Conservation (phyloP, 2,888 invertebrate genomes). For the Thyatira batis region DNA sequence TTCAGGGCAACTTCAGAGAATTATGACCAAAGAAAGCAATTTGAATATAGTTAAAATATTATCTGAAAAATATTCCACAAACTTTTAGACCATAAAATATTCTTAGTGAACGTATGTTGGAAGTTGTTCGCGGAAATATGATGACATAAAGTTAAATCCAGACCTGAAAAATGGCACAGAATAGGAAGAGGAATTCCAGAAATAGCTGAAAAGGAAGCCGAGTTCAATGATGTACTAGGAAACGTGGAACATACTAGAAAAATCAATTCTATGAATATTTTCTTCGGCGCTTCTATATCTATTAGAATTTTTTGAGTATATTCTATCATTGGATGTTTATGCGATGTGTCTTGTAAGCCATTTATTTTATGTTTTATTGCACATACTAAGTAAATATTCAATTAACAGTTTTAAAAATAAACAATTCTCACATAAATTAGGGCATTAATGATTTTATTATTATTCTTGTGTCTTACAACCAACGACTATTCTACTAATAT, state of each 20-base stretch:
- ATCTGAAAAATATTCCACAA: slow-evolving; percentile 19
- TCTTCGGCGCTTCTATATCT: no score
- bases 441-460: no score
- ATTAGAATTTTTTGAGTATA: no score
- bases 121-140: not conserved
- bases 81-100: slow-evolving; percentile 14
- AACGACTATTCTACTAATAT: no score
- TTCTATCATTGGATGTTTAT: no score
- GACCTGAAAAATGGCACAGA: not conserved
- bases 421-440: no score
- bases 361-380: no score
- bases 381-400: no score
- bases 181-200: not conserved
- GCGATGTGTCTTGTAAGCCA: no score
- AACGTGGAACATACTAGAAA: not conserved
- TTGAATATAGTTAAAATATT: slow-evolving; percentile 49
- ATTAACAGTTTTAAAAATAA: no score
- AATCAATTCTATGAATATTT: no score
- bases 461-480: no score
- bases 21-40: slow-evolving; percentile 46
- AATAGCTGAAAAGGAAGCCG: not conserved
- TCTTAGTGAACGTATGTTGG: not conserved
- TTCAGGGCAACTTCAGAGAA: slow-evolving; percentile 39
- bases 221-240: not conserved
- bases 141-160: slow-evolving; percentile 4